Conservation (phyloP, 2,113 vertebrate species). For the Lampris incognitus region DNA sequence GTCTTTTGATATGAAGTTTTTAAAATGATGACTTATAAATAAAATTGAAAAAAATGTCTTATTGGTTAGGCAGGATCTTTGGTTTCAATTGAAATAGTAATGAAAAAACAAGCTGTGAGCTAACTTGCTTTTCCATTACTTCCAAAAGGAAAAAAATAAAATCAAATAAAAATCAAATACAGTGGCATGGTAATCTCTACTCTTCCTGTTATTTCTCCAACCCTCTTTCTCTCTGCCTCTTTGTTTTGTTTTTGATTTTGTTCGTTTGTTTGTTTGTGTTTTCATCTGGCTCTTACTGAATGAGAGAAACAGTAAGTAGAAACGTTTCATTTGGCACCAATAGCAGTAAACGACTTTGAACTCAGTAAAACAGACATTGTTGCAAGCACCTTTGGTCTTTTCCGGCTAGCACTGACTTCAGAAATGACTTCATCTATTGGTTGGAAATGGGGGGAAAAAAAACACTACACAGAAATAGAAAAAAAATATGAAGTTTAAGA, state of each 20-base stretch:
- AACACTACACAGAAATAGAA: constrained; percentile 2
- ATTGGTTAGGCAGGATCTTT: constrained; percentile 1
- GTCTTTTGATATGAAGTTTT: background rate
- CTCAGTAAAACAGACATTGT: background rate
- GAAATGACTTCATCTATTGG: background rate
- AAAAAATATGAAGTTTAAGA: background rate
- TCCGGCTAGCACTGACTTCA: background rate
- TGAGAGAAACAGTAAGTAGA: background rate
- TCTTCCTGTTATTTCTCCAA: background rate
- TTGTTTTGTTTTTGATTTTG: no score
- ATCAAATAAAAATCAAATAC: background rate
- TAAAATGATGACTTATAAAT: constrained; percentile 24
- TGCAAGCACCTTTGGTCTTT: background rate
- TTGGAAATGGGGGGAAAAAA: background rate
- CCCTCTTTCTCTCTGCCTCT: background rate
- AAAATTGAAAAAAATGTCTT: constrained; percentile 15
- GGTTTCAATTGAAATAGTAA: constrained; percentile 8
- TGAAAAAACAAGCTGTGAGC: no score
- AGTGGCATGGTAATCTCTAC: background rate
- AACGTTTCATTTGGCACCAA: background rate
- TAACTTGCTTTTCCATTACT: background rate
- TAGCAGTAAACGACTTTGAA: background rate
- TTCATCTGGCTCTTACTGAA: no score
- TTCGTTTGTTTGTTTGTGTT: no score
- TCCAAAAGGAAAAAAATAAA: no score